Percentiles rank a stretch among this genome's conserved stretches.
These are phyloP conservation scores for Tretioscincus oriximinensis DNA, from an alignment of 2,113 vertebrate species.

Conservation along the genomic window DNA sequence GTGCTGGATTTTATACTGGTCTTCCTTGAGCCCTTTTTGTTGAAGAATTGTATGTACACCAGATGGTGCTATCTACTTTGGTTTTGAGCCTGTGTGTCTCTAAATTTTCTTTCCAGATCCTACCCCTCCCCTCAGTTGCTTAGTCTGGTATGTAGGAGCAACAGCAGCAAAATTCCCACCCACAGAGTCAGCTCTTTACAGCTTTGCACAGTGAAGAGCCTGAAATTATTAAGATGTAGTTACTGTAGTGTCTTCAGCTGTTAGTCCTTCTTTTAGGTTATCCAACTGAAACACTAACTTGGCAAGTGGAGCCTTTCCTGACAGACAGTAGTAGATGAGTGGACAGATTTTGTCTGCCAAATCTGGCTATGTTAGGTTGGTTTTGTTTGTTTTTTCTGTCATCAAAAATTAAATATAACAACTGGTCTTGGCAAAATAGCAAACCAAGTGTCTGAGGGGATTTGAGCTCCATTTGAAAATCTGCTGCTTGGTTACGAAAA, in stretches of 20 bases:
- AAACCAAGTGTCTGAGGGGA: too few species aligned
- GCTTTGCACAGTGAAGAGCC: background rate
- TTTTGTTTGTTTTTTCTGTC: background rate
- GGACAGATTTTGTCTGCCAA: background rate
- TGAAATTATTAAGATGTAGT: background rate
- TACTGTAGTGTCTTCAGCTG: background rate
- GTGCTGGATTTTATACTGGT: background rate
- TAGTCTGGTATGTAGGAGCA: conserved; percentile 10
- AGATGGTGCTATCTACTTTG: conserved; percentile 19
- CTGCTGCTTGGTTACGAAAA: background rate
- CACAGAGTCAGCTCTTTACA: background rate
- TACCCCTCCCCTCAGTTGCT: background rate
- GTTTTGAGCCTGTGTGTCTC: background rate
- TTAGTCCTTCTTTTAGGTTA: background rate
- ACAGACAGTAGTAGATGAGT: background rate
- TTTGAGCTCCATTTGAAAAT: too few species aligned
- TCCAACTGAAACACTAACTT: background rate
- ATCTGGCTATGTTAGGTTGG: background rate
- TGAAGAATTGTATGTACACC: background rate
- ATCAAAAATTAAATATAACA: background rate
- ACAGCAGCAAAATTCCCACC: background rate
- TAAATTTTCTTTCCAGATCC: background rate
- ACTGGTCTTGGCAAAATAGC: background rate
- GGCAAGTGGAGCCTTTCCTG: background rate
- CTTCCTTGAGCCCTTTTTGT: background rate